Evolutionary conservation across 2,113 vertebrate species (phyloP).

Genomic region (Chelonoidis abingdonii): DNA sequence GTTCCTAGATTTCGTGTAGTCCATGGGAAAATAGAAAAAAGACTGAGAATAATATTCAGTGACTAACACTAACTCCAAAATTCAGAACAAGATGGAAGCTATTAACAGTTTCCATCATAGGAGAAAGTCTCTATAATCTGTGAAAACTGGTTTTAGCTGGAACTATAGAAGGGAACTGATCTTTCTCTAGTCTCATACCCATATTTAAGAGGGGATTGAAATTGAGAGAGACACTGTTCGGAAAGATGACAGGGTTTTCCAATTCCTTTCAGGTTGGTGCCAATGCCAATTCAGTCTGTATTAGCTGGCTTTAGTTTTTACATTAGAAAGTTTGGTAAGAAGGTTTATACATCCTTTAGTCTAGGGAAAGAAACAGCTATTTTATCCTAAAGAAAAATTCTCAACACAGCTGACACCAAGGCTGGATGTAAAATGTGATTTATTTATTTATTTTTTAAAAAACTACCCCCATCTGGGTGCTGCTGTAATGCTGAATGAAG

Average conservation of each 20-base stretch:
- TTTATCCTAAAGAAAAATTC: background rate
- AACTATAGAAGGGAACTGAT: background rate
- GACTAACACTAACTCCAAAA: background rate
- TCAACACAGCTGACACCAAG: background rate
- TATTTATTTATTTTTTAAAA: too few relatives aligned
- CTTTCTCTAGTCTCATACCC: background rate
- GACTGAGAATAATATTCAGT: background rate
- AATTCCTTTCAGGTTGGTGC: background rate
- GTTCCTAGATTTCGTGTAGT: background rate
- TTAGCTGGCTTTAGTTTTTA: background rate
- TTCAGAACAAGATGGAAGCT: background rate
- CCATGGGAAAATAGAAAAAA: background rate
- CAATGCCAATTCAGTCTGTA: background rate
- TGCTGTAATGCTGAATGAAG: too few relatives aligned
- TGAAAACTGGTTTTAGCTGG: background rate
- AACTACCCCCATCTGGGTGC: too few relatives aligned
- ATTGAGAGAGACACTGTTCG: too few relatives aligned
- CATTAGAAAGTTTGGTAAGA: background rate
- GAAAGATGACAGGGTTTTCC: background rate
- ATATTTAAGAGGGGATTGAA: background rate
- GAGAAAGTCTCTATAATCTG: background rate
- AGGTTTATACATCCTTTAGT: background rate
- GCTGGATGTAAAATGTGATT: background rate
- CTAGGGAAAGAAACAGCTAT: background rate
- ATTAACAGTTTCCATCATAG: background rate